Base-by-base conservation (phyloP, 2,888 invertebrate genomes). In the Chrysolina haemoptera region DNA sequence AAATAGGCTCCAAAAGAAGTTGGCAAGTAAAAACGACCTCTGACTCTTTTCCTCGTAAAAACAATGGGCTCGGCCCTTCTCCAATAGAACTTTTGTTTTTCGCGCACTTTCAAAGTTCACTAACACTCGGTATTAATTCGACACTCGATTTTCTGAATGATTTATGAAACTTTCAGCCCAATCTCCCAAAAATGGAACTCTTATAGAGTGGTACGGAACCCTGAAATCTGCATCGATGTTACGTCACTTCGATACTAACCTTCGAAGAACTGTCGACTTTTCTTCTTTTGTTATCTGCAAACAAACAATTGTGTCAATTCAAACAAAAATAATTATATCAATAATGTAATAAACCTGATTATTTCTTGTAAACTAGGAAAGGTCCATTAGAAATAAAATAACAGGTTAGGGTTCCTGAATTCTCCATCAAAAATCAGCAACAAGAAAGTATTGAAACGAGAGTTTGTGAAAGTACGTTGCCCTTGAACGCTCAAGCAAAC, bases 241-340 rank as follows among this genome's bases (percentile, higher is more conserved):
- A 88, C 85, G 87, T 87, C 89, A 91, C 89, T 89, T 89, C 90
- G 90, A 93, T 94, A 94, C 93, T 93, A 92, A 95, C 95, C 94
- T 95, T 96, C 90, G 93, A 92, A 88, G 91, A 90, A 88, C 89
- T 90, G 88, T 96, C 96, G 89, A 95, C 88, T 92, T 95, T 96
- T 90, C 95, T 93, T 89, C 96, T 92, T 90, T 96, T 96, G 84
- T 92, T 90, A 89, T 95, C 96, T 93, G 90, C 79, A 79, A 79
- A 80, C n/a, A 74, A 77, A 77, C 35, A 35, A 35, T 8, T 0
- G 35, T 4, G 3, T 35, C 35, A 6, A 35, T 35, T 35, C 35
- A 35, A 27, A 35, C 35, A 8, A 35, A 35, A 35, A 35, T 35
- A 35, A 6, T 6, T 35, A 6, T 35, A 35, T 35, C 0, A 3